Percentiles rank a stretch among this genome's conserved stretches.
phyloP scores from a whole-genome alignment of 2,797 vertebrate species.

The Liasis olivaceus region DNA sequence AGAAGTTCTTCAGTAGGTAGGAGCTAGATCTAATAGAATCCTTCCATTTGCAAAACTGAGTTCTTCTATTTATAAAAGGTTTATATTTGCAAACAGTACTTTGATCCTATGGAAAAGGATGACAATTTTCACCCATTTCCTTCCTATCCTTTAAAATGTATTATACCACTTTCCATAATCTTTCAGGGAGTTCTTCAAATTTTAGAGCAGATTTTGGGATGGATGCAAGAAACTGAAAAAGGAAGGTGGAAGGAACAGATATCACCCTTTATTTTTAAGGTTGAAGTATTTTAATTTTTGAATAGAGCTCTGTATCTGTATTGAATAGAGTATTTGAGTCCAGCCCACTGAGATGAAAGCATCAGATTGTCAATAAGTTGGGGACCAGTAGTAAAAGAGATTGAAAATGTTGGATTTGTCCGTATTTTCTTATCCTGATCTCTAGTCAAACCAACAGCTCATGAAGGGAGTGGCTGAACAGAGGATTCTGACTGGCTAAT shows the following conservation, averaged over 20 bases:
- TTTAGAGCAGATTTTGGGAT: not conserved
- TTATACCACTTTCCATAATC: not conserved
- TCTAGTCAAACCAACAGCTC: not conserved
- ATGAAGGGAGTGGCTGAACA: constrained; percentile 20
- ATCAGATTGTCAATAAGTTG: not conserved
- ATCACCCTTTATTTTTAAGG: not conserved
- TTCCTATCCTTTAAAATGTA: not conserved
- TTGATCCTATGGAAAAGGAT: not conserved
- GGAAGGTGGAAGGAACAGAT: not conserved
- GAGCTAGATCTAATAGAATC: not conserved
- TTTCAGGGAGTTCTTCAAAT: not conserved
- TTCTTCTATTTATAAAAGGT: not conserved
- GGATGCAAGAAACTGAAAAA: not conserved
- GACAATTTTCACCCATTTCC: not conserved
- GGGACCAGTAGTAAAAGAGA: not conserved
- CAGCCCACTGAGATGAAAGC: not conserved
- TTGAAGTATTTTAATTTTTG: not conserved
- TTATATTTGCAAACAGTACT: not conserved
- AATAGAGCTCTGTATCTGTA: not conserved
- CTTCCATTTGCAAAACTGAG: not conserved
- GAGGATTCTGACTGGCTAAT: constrained; percentile 1
- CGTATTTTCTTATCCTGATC: constrained; percentile 11
- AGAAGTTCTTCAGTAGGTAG: not conserved
- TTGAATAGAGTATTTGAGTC: not conserved
- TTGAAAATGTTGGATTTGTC: not conserved